Conservation (phyloP, 2,888 invertebrate genomes). For the Trachelus iudaicus region DNA sequence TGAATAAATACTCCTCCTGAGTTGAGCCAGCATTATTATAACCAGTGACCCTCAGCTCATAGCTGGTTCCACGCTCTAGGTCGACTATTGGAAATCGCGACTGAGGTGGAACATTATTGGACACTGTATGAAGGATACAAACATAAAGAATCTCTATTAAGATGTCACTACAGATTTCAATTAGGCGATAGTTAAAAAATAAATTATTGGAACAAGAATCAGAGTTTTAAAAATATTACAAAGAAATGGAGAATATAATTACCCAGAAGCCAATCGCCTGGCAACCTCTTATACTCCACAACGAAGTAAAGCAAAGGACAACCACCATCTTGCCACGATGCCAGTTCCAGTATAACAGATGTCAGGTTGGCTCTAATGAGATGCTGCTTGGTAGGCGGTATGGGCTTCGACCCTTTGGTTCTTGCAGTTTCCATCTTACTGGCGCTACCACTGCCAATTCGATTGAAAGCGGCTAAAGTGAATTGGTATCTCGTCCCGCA, state of each 20-base stretch:
- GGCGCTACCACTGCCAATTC: slow-evolving; percentile 64
- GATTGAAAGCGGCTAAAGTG: slow-evolving; percentile 63
- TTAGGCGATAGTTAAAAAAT: not conserved
- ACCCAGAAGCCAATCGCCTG: slow-evolving; percentile 61
- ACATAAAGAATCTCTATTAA: not conserved
- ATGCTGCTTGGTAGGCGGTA: slow-evolving; percentile 59
- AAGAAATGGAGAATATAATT: slow-evolving; percentile 21
- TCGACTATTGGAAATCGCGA: slow-evolving; percentile 67
- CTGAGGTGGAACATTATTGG: slow-evolving; percentile 67
- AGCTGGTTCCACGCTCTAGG: slow-evolving; percentile 67
- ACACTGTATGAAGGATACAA: slow-evolving; percentile 56
- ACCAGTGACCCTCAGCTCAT: slow-evolving; percentile 70
- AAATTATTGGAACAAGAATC: not conserved
- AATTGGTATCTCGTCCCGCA: slow-evolving; percentile 65
- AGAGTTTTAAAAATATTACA: no score
- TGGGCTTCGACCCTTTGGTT: slow-evolving; percentile 64
- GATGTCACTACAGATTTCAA: not conserved
- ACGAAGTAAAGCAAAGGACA: slow-evolving; percentile 64
- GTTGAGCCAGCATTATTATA: slow-evolving; percentile 75
- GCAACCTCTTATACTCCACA: slow-evolving; percentile 60
- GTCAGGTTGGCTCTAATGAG: slow-evolving; percentile 61
- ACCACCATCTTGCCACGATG: slow-evolving; percentile 65
- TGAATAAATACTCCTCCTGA: slow-evolving; percentile 70
- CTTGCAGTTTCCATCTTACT: slow-evolving; percentile 61
- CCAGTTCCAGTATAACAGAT: slow-evolving; percentile 60